Conservation (phyloP, 2,797 vertebrate genomes). For the Antennarius maculatus region DNA sequence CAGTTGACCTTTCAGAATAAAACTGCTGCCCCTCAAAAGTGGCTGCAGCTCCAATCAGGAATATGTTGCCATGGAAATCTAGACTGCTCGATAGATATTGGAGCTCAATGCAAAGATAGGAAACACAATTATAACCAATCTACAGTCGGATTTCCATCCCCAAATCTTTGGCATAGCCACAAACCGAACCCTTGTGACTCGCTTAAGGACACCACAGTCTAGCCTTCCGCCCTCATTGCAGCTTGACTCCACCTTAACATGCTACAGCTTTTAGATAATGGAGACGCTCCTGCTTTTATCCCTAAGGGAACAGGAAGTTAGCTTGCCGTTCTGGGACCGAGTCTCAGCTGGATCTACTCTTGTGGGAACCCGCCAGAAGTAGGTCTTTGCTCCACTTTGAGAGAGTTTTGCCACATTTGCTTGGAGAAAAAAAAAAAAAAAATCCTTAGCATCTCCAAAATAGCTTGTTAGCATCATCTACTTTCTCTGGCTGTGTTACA, state of each 20-base stretch:
- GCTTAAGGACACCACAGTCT: conserved; percentile 6
- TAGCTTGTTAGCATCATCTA: conserved; percentile 18
- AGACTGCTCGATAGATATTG: too few relatives aligned
- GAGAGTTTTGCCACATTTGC: conserved; percentile 38
- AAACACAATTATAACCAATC: too few relatives aligned
- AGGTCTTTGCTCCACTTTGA: conserved; percentile 52
- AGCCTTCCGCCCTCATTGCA: conserved; percentile 27
- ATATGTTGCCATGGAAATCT: too few relatives aligned
- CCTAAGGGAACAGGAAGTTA: conserved; percentile 31
- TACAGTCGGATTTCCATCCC: too few relatives aligned
- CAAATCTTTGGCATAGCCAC: not conserved
- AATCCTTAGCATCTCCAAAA: not conserved
- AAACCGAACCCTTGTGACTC: conserved; percentile 3
- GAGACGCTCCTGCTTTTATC: conserved; percentile 14
- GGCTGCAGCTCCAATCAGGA: conserved; percentile 28
- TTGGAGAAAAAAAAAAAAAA: conserved; percentile 3
- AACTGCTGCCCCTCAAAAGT: conserved; percentile 30
- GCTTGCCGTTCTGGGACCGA: conserved; percentile 35
- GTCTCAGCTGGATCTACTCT: conserved; percentile 44
- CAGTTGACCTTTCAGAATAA: conserved; percentile 34
- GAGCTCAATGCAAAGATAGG: conserved; percentile 18
- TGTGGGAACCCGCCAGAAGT: conserved; percentile 45
- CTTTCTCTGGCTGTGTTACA: not conserved
- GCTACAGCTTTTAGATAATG: conserved; percentile 30
- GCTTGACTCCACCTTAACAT: conserved; percentile 9